Conservation (phyloP, 1,140 invertebrate genomes). For the Sycophaga agraensis region DNA sequence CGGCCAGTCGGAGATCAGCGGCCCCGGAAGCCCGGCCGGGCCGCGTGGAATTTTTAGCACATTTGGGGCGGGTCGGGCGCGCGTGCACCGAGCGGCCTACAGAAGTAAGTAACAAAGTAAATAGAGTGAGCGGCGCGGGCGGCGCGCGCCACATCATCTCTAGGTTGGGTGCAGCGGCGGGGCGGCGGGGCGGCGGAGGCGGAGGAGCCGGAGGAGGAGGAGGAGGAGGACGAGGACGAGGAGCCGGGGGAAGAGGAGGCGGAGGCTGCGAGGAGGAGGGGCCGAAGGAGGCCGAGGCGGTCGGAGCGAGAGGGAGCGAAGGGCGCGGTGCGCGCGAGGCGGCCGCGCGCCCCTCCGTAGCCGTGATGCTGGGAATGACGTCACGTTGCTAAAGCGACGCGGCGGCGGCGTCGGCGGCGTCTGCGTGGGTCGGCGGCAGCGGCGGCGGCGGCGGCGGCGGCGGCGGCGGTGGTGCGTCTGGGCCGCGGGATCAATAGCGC, state of each 20-base stretch:
- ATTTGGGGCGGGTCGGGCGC: background rate
- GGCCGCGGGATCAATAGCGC: constrained; percentile 56
- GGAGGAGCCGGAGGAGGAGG: background rate
- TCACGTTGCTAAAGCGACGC: constrained; percentile 56
- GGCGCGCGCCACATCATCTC: constrained; percentile 10
- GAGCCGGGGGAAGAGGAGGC: background rate
- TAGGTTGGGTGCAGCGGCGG: background rate
- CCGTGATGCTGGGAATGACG: constrained; percentile 20
- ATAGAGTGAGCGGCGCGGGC: constrained; percentile 26
- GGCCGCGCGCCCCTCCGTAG: background rate
- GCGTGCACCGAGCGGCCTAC: constrained; percentile 6
- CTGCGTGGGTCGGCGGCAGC: constrained; percentile 17
- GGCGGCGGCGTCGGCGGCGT: constrained; percentile 47
- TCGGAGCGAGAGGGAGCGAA: background rate
- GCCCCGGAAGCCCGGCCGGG: background rate
- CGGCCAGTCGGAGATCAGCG: too few species aligned
- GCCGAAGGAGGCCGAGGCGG: background rate
- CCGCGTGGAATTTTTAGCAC: constrained; percentile 8
- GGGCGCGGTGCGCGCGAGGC: background rate
- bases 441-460: background rate
- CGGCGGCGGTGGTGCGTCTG: constrained; percentile 41
- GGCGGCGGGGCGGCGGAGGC: background rate
- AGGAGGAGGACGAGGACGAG: constrained; percentile 27
- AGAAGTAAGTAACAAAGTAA: constrained; percentile 26
- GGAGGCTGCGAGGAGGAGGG: background rate